Evolutionary conservation across 2,888 invertebrate species (phyloP).

Genomic region (Leptura quadrifasciata): DNA sequence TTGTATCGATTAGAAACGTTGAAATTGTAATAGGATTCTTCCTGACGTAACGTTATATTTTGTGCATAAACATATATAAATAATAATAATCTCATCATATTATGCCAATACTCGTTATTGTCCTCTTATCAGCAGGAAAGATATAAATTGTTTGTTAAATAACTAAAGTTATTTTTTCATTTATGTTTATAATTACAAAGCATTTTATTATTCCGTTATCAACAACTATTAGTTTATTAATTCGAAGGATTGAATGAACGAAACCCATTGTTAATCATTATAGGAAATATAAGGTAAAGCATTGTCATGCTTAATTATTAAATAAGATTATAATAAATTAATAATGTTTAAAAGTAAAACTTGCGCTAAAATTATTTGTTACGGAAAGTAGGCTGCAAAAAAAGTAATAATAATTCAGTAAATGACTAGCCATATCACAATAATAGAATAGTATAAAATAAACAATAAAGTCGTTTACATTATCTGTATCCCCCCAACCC

Average conservation of each 20-base stretch:
- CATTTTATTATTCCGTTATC: not conserved
- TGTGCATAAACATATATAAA: conserved; percentile 2
- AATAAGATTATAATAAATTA: too few species aligned
- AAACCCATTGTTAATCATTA: not conserved
- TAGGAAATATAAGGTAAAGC: not conserved
- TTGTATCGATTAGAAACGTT: not conserved
- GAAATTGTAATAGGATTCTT: not conserved
- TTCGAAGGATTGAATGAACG: not conserved
- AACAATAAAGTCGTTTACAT: too few species aligned
- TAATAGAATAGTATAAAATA: too few species aligned
- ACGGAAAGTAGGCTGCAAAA: too few species aligned
- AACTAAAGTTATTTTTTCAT: not conserved
- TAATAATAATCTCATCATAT: not conserved
- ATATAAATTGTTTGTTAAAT: conserved; percentile 4
- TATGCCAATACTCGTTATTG: not conserved
- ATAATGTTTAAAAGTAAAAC: too few species aligned
- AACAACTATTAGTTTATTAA: not conserved
- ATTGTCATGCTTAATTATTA: not conserved
- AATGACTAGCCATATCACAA: too few species aligned
- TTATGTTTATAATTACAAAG: not conserved
- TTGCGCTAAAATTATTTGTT: too few species aligned
- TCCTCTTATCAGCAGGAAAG: conserved; percentile 1
- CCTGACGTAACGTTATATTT: not conserved
- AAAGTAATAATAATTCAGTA: too few species aligned
- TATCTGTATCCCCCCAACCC: too few species aligned